Percentiles rank a stretch among this genome's conserved stretches.
These are phyloP conservation scores for Helleia helle DNA, from an alignment of 2,888 invertebrate species.

Conservation along the genomic window DNA sequence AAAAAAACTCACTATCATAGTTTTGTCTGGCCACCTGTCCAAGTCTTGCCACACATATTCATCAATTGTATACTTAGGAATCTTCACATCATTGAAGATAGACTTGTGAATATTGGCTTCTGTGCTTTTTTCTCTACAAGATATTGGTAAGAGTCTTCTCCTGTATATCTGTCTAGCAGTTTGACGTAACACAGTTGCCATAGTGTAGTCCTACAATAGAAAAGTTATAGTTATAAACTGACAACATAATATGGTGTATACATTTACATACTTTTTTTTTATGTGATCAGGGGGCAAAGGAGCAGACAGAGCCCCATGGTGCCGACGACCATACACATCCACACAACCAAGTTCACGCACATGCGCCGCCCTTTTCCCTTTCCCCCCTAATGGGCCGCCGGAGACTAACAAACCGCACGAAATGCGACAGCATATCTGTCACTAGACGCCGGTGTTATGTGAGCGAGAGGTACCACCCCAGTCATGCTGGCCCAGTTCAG, in stretches of 20 bases:
- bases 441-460: too few species aligned
- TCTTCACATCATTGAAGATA: slow-evolving; percentile 55
- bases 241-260: not conserved
- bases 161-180: slow-evolving; percentile 23
- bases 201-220: slow-evolving; percentile 13
- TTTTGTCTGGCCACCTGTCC: slow-evolving; percentile 79
- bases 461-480: too few species aligned
- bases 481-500: too few species aligned
- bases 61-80: slow-evolving; percentile 66
- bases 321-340: too few species aligned
- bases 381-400: too few species aligned
- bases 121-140: slow-evolving; percentile 28
- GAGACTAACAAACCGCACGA: too few species aligned
- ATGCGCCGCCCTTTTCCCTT: too few species aligned
- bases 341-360: too few species aligned
- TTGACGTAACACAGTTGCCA: slow-evolving; percentile 32
- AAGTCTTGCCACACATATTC: slow-evolving; percentile 78
- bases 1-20: slow-evolving; percentile 75
- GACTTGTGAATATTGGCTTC: slow-evolving; percentile 54
- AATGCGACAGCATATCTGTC: too few species aligned
- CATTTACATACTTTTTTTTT: not conserved
- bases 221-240: too few species aligned
- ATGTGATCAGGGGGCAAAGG: too few species aligned
- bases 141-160: slow-evolving; percentile 22
- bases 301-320: too few species aligned